These are phyloP conservation scores for Balaeniceps rex DNA, from an alignment of 2,113 vertebrate species.

Conservation along the genomic window DNA sequence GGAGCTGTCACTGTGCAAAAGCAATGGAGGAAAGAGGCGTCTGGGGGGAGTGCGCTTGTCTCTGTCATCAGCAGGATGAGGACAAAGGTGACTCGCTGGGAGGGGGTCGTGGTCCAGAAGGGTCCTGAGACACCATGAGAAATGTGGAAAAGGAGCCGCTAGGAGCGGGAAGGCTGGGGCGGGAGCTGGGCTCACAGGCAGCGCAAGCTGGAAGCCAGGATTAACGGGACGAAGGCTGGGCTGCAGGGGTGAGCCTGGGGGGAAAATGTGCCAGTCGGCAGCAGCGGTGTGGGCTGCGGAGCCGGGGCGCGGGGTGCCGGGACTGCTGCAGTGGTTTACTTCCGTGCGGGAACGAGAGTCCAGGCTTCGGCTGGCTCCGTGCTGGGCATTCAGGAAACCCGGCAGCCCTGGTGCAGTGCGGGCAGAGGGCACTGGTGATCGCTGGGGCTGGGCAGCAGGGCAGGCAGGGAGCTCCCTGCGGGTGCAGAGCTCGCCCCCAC, in stretches of 20 bases:
- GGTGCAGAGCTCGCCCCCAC: background rate
- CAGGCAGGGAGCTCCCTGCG: background rate
- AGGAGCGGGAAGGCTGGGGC: background rate
- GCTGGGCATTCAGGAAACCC: background rate
- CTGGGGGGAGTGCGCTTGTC: fast-evolving
- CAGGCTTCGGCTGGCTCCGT: background rate
- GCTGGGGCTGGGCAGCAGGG: background rate
- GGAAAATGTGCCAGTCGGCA: fast-evolving
- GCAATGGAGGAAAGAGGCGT: background rate
- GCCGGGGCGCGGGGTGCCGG: fast-evolving
- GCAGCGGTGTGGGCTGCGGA: fast-evolving
- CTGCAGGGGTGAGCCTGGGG: background rate
- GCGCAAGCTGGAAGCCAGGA: background rate
- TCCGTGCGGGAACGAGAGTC: fast-evolving
- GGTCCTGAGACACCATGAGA: background rate
- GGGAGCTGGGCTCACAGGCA: background rate
- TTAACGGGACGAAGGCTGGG: fast-evolving
- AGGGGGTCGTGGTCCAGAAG: background rate
- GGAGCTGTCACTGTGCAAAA: background rate
- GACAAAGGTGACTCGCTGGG: background rate
- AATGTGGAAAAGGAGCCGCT: background rate
- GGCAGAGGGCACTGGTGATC: background rate
- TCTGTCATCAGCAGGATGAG: background rate
- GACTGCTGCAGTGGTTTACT: background rate
- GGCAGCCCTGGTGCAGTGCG: background rate